A percentile compares a stretch with the other conserved stretches of the same genome.
phyloP scores from a whole-genome alignment of 2,888 invertebrate species.

The Hemithea aestivaria region DNA sequence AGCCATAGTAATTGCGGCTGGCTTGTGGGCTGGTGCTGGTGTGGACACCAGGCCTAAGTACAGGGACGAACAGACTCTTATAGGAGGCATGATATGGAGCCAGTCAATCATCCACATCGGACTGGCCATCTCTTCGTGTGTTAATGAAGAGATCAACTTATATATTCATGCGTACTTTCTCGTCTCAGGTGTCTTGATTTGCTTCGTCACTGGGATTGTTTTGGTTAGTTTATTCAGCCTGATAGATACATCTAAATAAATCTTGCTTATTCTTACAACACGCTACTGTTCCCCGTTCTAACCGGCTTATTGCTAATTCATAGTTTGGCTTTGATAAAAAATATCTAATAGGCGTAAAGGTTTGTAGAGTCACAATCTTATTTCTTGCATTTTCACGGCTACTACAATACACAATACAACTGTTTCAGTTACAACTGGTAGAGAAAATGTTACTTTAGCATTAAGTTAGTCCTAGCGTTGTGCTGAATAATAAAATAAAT shows the following conservation, averaged over 20 bases:
- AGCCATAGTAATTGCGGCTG: slow-evolving; percentile 41
- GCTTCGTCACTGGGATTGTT: slow-evolving; percentile 37
- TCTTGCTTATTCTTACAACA: too few relatives aligned
- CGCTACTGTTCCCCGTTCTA: not conserved
- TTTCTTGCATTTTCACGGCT: too few relatives aligned
- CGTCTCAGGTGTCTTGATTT: slow-evolving; percentile 37
- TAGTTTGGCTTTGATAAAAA: too few relatives aligned
- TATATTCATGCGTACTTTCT: slow-evolving; percentile 50
- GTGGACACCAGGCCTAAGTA: slow-evolving; percentile 44
- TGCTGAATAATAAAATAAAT: too few relatives aligned
- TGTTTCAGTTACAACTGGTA: too few relatives aligned
- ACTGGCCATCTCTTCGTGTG: slow-evolving; percentile 44
- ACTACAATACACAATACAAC: too few relatives aligned
- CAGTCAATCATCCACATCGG: slow-evolving; percentile 56
- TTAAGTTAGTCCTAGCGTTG: too few relatives aligned
- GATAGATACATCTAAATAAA: too few relatives aligned
- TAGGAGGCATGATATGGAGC: slow-evolving; percentile 63
- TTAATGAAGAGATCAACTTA: slow-evolving; percentile 36
- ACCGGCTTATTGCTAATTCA: not conserved
- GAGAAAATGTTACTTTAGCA: too few relatives aligned
- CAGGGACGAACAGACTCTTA: slow-evolving; percentile 53
- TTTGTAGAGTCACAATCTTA: too few relatives aligned
- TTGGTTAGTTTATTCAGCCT: slow-evolving; percentile 34
- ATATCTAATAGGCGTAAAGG: too few relatives aligned
- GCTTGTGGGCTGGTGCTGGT: slow-evolving; percentile 50